Base-by-base conservation (phyloP, 2,888 invertebrate genomes). In the Mesoligia furuncula region DNA sequence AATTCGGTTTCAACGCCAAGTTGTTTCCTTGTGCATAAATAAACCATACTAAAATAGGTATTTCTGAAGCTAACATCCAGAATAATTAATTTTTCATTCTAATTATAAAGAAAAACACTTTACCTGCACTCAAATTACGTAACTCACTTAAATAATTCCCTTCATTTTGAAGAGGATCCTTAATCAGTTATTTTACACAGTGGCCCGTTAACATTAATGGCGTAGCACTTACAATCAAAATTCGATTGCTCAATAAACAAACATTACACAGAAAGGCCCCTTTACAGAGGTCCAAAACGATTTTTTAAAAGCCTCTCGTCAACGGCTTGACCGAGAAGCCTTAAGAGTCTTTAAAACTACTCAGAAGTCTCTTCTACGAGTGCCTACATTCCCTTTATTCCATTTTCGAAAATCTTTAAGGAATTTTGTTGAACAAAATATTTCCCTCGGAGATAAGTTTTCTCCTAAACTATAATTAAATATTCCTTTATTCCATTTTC, bases 1-100 rank as follows among this genome's bases (percentile, higher is more conserved):
- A 86, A 80, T 75, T 73, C 4, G 31, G 61, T 39, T 81, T 73
- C 61, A 59, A 67, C 27, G 57, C 9, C 39, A 54, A 85, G n/a
- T 71, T 77, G 20, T 54, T 11, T 59, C 27, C 54, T 61, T 75
- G 27, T 3, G n/a, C 48, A 69, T 65, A 81, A 80, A 72, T 54
- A 65, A 54, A 85, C 48, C 36, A 42, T 27, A 24, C 64, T 45
- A 39, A 61, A 71, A 64, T 67, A 48, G 17, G 17, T 48, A 36
- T 59, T 20, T 48, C 1, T 27, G 13, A 27, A 45, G 13, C 24
- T 17, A 31, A 48, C 11, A n/a, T 45, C 9, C 5, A 36, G 8
- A 31, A 31, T n/a, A 0, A 7, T 15, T 15, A 24, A 24, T 24
- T 36, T 24, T 3, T 24, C 15, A 64, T 39, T 62, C 20, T 11